Evolutionary conservation across 2,888 invertebrate genomes (phyloP), one percentile per base, ranked within the genome.

Genomic region (Gnatocerus cornutus): DNA sequence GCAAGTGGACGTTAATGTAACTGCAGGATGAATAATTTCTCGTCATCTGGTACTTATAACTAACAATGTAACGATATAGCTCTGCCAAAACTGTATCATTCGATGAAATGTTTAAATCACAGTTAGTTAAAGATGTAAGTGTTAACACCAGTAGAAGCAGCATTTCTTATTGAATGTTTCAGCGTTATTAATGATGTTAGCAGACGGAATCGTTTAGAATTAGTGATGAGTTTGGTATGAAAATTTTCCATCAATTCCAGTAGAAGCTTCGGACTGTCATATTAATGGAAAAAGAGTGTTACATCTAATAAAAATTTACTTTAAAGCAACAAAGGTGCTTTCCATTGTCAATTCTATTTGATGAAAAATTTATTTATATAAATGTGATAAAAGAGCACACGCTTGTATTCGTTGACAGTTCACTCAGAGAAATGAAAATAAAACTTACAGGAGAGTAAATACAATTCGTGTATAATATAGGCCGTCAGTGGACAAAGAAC

Each of bases 11-110:
- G 33, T 65, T 68, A 4, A 63, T 29, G 27, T 68, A 68, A 16
- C 55, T 56, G 12, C 68, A 68, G 3, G 56, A 63, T 9, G 48
- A 39, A 12, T 63, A 56, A 41, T 37, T 39, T 27, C n/a, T 43
- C 14, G 8, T 37, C 8, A 39, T 41, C 29, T 52, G 14, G 9
- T 52, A 14, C 33, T 61, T 46, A 30, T 61, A 61, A 16, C 12
- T 5, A 3, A 43, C 16, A 29, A 53, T 16, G 16, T 64, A 64
- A 30, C 43, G 29, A 9, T 64, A 6, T 6, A 64, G n/a, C 16
- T 61, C 27, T 8, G 30, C 8, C 37, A 21, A 16, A 39, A 14
- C 27, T 2, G 39, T 2, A 10, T 39, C 13, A n/a, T 37, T 16
- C n/a, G 12, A 9, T n/a, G 27, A 10, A 10, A 50, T 8, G 4